Base-by-base conservation (phyloP, 2,888 invertebrate genomes). In the Leptinotarsa peninsularis region DNA sequence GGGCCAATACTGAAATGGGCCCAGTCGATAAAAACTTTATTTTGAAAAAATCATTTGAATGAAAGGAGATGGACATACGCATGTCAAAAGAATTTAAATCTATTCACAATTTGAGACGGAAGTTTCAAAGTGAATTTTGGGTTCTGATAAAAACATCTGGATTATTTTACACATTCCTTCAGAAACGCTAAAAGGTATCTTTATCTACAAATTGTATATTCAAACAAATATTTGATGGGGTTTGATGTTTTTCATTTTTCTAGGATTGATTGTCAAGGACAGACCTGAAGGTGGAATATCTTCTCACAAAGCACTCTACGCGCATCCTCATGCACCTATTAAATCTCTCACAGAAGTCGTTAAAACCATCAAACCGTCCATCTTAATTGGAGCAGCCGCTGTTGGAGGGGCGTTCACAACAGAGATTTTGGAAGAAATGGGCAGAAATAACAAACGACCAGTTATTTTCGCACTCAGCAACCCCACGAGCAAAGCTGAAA, bases 381-480 rank as follows among this genome's bases (percentile, higher is more conserved):
- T 96, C 67, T 91, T 99, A 66, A 98, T 99, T 82, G 99, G 97
- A 72, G 99, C 98, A 71, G 95, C 98, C 21, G 98, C 98, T 0
- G 92, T 97, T 77, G 94, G 94, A 49, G 97, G 97, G 70, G 98
- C 97, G n/a, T 99, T 99, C 89, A 98, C 96, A 0, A 89, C 93
- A 27, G 93, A 94, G 81, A 95, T 99, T 84, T 90, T 99, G 73
- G 90, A 92, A 83, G 91, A 92, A 85, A 98, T 99, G 98, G 97
- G 92, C 17, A 90, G 90, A 71, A 91, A 93, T 86, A 97, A 97
- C 89, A 92, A 94, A 27, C 91, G 91, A 72, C 99, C 99, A 3
- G 93, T 99, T 78, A 96, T 99, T 83, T 99, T 99, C 89, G 99
- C 99, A 15, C 92, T 99, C 67, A 98, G 98, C 87, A 99, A 99